Conservation (phyloP, 2,888 invertebrate species). For the Graphium colonna region DNA sequence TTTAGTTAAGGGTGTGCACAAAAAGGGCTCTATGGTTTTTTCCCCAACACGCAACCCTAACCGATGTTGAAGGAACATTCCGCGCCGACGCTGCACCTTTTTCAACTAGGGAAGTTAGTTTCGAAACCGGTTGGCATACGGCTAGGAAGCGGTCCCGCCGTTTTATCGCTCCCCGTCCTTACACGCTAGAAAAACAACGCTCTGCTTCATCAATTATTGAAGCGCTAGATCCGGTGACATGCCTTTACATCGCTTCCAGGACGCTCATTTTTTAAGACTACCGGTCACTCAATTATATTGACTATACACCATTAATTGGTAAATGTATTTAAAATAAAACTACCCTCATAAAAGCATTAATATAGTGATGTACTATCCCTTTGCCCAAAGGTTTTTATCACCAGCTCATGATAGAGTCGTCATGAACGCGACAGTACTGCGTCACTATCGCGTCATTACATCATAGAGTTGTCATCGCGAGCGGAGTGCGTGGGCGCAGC, state of each 20-base stretch:
- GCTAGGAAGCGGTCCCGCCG: constrained; percentile 50
- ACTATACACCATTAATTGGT: too few species aligned
- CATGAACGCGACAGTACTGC: constrained; percentile 65
- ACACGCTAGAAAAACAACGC: constrained; percentile 43
- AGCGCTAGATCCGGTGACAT: constrained; percentile 33
- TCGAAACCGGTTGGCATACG: constrained; percentile 50
- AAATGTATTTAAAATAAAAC: too few species aligned
- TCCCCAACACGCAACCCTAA: neutral
- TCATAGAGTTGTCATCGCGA: constrained; percentile 40
- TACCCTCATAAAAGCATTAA: too few species aligned
- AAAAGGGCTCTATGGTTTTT: neutral
- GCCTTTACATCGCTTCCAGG: too few species aligned
- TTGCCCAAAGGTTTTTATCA: too few species aligned
- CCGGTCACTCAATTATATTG: constrained; percentile 51
- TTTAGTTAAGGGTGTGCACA: too few species aligned
- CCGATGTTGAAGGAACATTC: constrained; percentile 30
- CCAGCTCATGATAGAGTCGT: too few species aligned
- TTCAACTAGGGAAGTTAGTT: constrained; percentile 49
- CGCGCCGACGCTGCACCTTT: constrained; percentile 44
- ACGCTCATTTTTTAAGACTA: constrained; percentile 57
- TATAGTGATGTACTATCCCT: too few species aligned
- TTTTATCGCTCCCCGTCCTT: constrained; percentile 47
- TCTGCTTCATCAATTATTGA: constrained; percentile 52
- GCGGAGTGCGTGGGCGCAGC: constrained; percentile 62
- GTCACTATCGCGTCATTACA: constrained; percentile 42